Conservation (phyloP, 2,888 invertebrate species). For the Acrobasis suavella region DNA sequence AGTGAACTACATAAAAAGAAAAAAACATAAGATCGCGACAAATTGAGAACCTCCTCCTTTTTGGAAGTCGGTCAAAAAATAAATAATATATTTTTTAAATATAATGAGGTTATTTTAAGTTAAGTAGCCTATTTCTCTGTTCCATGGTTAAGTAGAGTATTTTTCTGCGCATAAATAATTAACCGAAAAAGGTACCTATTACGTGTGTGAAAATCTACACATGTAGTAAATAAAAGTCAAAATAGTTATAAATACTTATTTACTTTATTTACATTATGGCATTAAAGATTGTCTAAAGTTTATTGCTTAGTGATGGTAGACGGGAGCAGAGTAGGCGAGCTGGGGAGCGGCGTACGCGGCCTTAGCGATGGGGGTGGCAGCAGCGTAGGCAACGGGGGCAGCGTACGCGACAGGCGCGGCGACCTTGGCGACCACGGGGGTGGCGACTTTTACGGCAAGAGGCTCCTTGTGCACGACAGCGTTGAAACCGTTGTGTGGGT, state of each 20-base stretch:
- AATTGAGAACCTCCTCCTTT: too few relatives aligned
- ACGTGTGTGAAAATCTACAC: background rate
- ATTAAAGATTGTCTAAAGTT: slow-evolving; percentile 35
- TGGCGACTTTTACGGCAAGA: slow-evolving; percentile 52
- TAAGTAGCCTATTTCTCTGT: too few relatives aligned
- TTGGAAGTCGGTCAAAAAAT: too few relatives aligned
- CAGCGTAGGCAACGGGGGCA: slow-evolving; percentile 35
- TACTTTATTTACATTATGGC: slow-evolving; percentile 55
- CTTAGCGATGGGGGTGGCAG: slow-evolving; percentile 39
- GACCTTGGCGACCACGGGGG: slow-evolving; percentile 40
- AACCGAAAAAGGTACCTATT: too few relatives aligned
- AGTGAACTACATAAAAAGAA: too few relatives aligned
- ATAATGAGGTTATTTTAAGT: too few relatives aligned
- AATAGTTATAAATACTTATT: slow-evolving; percentile 26
- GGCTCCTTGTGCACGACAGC: slow-evolving; percentile 75
- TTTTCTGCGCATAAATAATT: too few relatives aligned
- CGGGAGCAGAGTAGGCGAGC: slow-evolving; percentile 39
- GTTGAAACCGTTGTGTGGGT: slow-evolving; percentile 76
- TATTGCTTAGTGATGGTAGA: slow-evolving; percentile 50
- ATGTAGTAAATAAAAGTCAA: background rate
- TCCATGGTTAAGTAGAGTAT: too few relatives aligned
- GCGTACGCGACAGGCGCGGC: slow-evolving; percentile 38
- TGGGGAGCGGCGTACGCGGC: slow-evolving; percentile 38
- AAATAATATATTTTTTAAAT: too few relatives aligned
- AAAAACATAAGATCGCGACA: too few relatives aligned